Evolutionary conservation across 2,888 invertebrate genomes (phyloP).

Genomic region (Phoronis australis): DNA sequence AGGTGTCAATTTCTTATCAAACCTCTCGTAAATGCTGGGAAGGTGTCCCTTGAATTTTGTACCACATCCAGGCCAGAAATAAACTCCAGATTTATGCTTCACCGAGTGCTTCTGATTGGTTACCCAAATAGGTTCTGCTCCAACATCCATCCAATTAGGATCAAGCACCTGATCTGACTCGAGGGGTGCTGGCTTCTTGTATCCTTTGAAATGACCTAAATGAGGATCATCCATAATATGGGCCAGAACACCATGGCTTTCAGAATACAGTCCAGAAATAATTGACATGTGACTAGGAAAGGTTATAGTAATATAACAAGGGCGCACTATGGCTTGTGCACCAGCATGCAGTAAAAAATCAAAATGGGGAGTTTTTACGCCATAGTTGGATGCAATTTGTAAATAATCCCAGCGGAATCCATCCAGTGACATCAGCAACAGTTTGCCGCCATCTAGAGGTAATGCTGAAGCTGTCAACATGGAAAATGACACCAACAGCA

Average conservation of each 20-base stretch:
- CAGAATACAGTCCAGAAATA: constrained; percentile 60
- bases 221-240: constrained; percentile 60
- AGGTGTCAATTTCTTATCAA: constrained; percentile 15
- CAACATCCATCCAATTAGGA: constrained; percentile 50
- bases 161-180: constrained; percentile 49
- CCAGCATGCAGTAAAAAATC: constrained; percentile 58
- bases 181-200: no score
- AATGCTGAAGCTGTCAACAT: no score
- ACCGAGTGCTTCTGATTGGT: constrained; percentile 57
- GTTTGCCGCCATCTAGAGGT: no score
- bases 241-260: constrained; percentile 65
- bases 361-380: constrained; percentile 61
- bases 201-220: constrained; percentile 16
- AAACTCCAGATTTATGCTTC: constrained; percentile 60
- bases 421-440: constrained; percentile 64
- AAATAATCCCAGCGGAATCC: constrained; percentile 67
- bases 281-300: constrained; percentile 70
- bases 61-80: constrained; percentile 67
- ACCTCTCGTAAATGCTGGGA: constrained; percentile 20
- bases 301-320: constrained; percentile 60
- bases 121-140: constrained; percentile 48
- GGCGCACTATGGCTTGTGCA: constrained; percentile 55
- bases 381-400: constrained; percentile 43
- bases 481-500: no score
- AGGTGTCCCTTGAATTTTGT: constrained; percentile 54